Evolutionary conservation across 2,797 vertebrate genomes (phyloP).

Genomic region (Naso thynnoides): DNA sequence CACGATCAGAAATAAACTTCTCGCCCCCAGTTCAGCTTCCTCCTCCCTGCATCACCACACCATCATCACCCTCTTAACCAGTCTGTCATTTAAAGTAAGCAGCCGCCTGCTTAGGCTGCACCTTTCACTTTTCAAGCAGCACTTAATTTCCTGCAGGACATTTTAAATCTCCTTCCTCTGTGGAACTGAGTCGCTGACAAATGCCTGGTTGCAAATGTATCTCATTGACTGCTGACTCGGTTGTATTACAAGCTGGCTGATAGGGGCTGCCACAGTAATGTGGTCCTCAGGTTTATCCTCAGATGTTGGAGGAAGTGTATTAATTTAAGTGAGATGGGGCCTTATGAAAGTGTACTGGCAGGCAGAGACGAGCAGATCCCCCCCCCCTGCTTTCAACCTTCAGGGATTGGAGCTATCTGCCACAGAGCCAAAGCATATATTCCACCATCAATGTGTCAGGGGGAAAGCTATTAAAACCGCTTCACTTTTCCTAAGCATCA

Average conservation of each 20-base stretch:
- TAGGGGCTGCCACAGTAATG: slow-evolving; percentile 67
- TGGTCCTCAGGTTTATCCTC: slow-evolving; percentile 81
- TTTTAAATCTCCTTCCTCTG: slow-evolving; percentile 79
- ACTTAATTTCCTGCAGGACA: slow-evolving; percentile 79
- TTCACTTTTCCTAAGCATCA: slow-evolving; percentile 84
- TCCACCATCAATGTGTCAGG: slow-evolving; percentile 81
- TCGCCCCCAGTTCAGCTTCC: slow-evolving; percentile 10
- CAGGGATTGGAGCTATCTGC: slow-evolving; percentile 76
- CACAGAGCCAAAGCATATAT: slow-evolving; percentile 76
- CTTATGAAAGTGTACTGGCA: slow-evolving; percentile 64
- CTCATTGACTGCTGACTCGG: slow-evolving; percentile 81
- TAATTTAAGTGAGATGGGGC: slow-evolving; percentile 76
- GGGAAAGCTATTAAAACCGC: slow-evolving; percentile 83
- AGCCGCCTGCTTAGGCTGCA: slow-evolving; percentile 78
- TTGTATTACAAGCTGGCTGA: slow-evolving; percentile 76
- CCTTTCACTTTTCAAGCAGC: slow-evolving; percentile 77
- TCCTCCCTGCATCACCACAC: slow-evolving; percentile 32
- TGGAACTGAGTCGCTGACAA: slow-evolving; percentile 72
- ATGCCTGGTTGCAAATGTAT: slow-evolving; percentile 81
- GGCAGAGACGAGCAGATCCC: slow-evolving; percentile 54
- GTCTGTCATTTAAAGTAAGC: slow-evolving; percentile 75
- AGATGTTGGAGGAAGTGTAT: slow-evolving; percentile 74
- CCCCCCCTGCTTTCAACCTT: slow-evolving; percentile 41
- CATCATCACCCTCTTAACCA: slow-evolving; percentile 59
- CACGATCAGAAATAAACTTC: slow-evolving; percentile 3